phyloP scores from a whole-genome alignment of 2,797 vertebrate genomes.

The Gobionotothen gibberifrons region DNA sequence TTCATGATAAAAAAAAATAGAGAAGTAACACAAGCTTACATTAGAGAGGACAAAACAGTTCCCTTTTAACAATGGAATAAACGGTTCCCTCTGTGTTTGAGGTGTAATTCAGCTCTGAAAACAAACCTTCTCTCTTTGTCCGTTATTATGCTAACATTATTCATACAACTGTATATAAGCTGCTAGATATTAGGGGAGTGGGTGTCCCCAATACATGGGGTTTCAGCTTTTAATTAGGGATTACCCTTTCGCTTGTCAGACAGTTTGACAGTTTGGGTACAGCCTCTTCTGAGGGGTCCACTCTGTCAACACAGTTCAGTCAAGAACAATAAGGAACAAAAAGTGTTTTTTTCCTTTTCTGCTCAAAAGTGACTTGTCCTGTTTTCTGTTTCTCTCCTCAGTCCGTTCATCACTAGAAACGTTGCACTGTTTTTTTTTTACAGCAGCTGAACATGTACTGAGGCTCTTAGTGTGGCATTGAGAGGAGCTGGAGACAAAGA shows the following conservation, averaged over 20 bases:
- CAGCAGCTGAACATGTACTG: slow-evolving; percentile 39
- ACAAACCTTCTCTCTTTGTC: slow-evolving; percentile 40
- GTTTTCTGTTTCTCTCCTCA: slow-evolving; percentile 25
- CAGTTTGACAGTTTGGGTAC: slow-evolving; percentile 77
- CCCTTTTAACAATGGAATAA: slow-evolving; percentile 21
- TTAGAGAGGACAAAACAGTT: slow-evolving; percentile 24
- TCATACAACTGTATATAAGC: slow-evolving; percentile 56
- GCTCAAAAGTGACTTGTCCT: slow-evolving; percentile 10
- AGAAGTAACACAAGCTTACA: slow-evolving; percentile 31
- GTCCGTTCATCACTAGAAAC: slow-evolving; percentile 30
- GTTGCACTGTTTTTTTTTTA: slow-evolving; percentile 56
- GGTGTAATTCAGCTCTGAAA: slow-evolving; percentile 26
- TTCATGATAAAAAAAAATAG: slow-evolving; percentile 20
- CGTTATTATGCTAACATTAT: slow-evolving; percentile 32
- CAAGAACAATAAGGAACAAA: slow-evolving; percentile 31
- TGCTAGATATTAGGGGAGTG: slow-evolving; percentile 50
- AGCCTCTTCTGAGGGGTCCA: slow-evolving; percentile 51
- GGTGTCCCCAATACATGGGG: slow-evolving; percentile 62
- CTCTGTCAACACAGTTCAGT: slow-evolving; percentile 47
- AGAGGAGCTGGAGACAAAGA: slow-evolving; percentile 67
- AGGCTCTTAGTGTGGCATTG: slow-evolving; percentile 33
- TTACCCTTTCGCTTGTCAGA: slow-evolving; percentile 76
- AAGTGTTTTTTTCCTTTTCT: not conserved
- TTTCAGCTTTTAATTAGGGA: slow-evolving; percentile 72
- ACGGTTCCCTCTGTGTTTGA: slow-evolving; percentile 5